Evolutionary conservation across 2,797 vertebrate genomes (phyloP).

Genomic region (Lycodopsis pacificus): DNA sequence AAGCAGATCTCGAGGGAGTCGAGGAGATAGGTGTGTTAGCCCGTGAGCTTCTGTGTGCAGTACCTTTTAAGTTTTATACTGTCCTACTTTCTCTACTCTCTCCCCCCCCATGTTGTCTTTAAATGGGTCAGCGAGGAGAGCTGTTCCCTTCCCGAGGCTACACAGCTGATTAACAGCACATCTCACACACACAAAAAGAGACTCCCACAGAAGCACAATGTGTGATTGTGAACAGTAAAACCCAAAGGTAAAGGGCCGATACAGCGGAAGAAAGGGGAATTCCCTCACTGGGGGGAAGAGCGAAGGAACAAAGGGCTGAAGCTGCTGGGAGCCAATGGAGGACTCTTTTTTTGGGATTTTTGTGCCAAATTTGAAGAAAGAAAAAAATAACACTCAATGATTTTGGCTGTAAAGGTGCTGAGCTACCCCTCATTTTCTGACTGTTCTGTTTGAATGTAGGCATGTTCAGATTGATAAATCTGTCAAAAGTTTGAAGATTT

Average conservation of each 20-base stretch:
- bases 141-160: constrained; percentile 61
- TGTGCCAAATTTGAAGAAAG: too few species aligned
- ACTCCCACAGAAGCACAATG: constrained; percentile 34
- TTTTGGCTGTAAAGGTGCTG: background rate
- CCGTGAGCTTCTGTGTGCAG: constrained; percentile 7
- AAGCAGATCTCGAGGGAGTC: constrained; percentile 4
- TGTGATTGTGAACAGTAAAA: constrained; percentile 39
- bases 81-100: constrained; percentile 68
- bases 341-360: background rate
- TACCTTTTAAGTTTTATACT: constrained; percentile 45
- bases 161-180: constrained; percentile 68
- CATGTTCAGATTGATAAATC: background rate
- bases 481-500: background rate
- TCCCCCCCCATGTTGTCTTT: constrained; percentile 59
- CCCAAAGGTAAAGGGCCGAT: constrained; percentile 21
- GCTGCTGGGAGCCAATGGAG: background rate
- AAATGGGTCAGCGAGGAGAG: constrained; percentile 76
- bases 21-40: constrained; percentile 20
- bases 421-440: background rate
- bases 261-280: constrained; percentile 26
- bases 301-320: background rate
- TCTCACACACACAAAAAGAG: constrained; percentile 37
- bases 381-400: background rate
- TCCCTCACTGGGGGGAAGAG: constrained; percentile 8
- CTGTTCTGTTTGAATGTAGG: background rate